Evolutionary conservation across 1,140 invertebrate species (phyloP).

Genomic region (Lutraria rhynchaena): DNA sequence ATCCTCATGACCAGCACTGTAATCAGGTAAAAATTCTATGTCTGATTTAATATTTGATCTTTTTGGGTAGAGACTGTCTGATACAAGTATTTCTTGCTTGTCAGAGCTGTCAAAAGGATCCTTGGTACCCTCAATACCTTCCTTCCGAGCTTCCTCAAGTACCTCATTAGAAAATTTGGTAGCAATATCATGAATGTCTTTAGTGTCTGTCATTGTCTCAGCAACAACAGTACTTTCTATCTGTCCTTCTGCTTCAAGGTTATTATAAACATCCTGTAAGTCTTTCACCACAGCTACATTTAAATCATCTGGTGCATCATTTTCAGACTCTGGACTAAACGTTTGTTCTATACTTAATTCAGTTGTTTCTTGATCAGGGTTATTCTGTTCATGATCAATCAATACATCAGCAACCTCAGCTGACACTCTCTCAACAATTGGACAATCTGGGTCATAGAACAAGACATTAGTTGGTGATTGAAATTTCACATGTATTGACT

Average conservation of each 20-base stretch:
- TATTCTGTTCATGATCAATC: slow-evolving; percentile 39
- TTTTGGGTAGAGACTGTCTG: too few species aligned
- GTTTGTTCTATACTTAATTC: background rate
- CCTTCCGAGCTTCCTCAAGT: slow-evolving; percentile 22
- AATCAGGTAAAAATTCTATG: too few species aligned
- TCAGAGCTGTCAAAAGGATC: too few species aligned
- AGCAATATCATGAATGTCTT: slow-evolving; percentile 36
- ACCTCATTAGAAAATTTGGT: slow-evolving; percentile 32
- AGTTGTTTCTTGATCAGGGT: background rate
- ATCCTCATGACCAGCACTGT: too few species aligned
- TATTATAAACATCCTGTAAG: slow-evolving; percentile 48
- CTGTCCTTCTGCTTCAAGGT: slow-evolving; percentile 36
- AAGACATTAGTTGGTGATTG: slow-evolving; percentile 46
- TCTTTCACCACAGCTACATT: slow-evolving; percentile 48
- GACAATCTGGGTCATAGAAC: slow-evolving; percentile 55
- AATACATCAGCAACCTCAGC: slow-evolving; percentile 42
- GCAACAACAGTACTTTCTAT: slow-evolving; percentile 22
- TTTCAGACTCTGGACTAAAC: background rate
- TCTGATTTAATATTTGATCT: too few species aligned
- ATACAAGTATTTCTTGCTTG: too few species aligned
- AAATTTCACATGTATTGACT: slow-evolving; percentile 48
- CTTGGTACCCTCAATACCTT: background rate
- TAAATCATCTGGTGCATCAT: slow-evolving; percentile 1
- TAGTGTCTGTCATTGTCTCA: background rate
- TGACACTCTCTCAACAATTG: slow-evolving; percentile 48